These are phyloP conservation scores for Erythrolamprus reginae DNA, from an alignment of 2,113 vertebrate species.

Conservation along the genomic window DNA sequence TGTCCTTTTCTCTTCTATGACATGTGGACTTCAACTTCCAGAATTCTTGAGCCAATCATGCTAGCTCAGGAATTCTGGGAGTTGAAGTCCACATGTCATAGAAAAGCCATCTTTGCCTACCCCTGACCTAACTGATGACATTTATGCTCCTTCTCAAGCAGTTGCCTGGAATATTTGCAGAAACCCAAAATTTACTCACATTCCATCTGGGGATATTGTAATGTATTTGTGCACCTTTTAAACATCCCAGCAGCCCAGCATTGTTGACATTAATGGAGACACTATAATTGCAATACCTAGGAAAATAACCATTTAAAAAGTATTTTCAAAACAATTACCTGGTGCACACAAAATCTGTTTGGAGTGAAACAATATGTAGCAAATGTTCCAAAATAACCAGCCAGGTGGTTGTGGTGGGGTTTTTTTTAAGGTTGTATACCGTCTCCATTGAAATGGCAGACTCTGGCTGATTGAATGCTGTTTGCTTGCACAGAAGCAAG, in stretches of 20 bases:
- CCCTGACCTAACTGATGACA: background rate
- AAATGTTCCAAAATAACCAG: conserved; percentile 18
- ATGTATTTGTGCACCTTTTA: background rate
- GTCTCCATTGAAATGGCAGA: background rate
- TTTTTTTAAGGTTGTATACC: background rate
- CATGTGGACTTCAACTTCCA: too few species aligned
- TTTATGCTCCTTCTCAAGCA: background rate
- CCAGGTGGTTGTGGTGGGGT: background rate
- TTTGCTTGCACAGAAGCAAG: background rate
- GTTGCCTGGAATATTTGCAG: background rate
- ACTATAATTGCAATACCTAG: background rate
- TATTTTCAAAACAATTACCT: background rate
- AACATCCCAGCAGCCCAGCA: background rate
- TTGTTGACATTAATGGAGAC: background rate
- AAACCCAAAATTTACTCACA: background rate
- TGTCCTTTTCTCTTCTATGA: too few species aligned
- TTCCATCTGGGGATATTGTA: background rate
- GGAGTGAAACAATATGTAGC: background rate
- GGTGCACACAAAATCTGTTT: background rate
- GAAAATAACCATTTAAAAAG: background rate
- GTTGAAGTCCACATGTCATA: too few species aligned
- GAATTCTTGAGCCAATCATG: too few species aligned
- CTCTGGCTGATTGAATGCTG: background rate
- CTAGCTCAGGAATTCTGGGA: too few species aligned
- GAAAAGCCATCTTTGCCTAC: too few species aligned